phyloP scores from a whole-genome alignment of 2,797 vertebrate genomes.

The Hozukius guyotensis region DNA sequence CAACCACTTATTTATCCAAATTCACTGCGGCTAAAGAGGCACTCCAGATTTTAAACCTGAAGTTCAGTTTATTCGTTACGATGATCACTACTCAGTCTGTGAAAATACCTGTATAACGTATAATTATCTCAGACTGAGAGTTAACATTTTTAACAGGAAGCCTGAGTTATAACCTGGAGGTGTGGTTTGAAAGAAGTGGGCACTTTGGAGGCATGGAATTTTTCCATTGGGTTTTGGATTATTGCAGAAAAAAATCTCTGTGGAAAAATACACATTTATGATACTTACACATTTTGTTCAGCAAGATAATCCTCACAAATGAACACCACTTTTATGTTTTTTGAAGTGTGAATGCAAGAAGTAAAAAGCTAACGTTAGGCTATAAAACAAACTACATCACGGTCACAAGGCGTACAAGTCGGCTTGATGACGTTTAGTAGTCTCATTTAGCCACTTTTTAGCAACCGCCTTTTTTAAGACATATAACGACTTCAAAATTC shows the following conservation, averaged over 20 bases:
- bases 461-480: too few relatives aligned
- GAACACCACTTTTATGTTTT: too few relatives aligned
- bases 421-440: background rate
- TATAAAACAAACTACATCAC: background rate
- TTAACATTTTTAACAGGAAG: background rate
- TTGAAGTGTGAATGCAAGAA: too few relatives aligned
- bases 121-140: background rate
- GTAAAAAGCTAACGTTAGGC: background rate
- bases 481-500: too few relatives aligned
- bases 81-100: background rate
- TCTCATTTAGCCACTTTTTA: background rate
- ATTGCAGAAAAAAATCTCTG: too few relatives aligned
- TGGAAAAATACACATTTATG: too few relatives aligned
- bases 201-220: background rate
- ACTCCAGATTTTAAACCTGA: background rate
- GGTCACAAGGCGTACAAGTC: accelerated
- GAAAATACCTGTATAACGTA: background rate
- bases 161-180: background rate
- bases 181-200: background rate
- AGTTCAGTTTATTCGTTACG: background rate
- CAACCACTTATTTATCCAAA: constrained; percentile 30
- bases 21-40: constrained; percentile 14
- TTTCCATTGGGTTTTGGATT: too few relatives aligned
- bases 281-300: too few relatives aligned
- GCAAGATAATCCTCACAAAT: too few relatives aligned